phyloP scores from a whole-genome alignment of 2,888 invertebrate genomes.

The Pseudanteris insignis region DNA sequence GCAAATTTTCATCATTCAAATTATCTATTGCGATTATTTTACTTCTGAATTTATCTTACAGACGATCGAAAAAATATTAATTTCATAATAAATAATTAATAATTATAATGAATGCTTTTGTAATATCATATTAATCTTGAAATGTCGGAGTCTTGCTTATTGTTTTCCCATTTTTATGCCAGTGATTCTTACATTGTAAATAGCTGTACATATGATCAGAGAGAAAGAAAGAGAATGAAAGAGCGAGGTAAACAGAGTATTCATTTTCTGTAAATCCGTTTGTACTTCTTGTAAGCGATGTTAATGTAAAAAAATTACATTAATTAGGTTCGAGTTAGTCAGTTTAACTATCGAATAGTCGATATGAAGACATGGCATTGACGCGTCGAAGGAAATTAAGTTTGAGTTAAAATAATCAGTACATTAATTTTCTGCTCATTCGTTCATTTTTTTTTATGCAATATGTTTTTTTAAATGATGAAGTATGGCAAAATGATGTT shows the following conservation, averaged over 20 bases:
- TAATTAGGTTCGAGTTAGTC: constrained; percentile 29
- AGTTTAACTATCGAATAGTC: constrained; percentile 20
- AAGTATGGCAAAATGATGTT: too few relatives aligned
- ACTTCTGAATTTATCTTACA: too few relatives aligned
- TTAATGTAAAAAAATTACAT: constrained; percentile 39
- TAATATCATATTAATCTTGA: constrained; percentile 11
- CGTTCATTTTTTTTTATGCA: too few relatives aligned
- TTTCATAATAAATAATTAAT: too few relatives aligned
- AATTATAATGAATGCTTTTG: too few relatives aligned
- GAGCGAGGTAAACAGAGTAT: constrained; percentile 23
- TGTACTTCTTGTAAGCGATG: constrained; percentile 42
- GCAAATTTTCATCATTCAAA: too few relatives aligned
- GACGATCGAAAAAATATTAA: too few relatives aligned
- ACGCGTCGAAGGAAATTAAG: constrained; percentile 28
- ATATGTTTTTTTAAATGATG: too few relatives aligned
- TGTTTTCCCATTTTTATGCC: constrained; percentile 18
- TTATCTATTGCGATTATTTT: too few relatives aligned
- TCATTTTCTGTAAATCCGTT: constrained; percentile 43
- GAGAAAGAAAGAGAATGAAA: constrained; percentile 3
- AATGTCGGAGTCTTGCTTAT: constrained; percentile 11
- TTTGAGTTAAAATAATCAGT: neutral
- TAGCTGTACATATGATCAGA: constrained; percentile 33
- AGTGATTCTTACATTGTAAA: constrained; percentile 28
- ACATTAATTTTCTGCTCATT: too few relatives aligned
- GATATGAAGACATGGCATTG: constrained; percentile 10